A percentile compares a stretch with the other conserved stretches of the same genome.
Conservation (phyloP, 2,113 vertebrate species). For the Pimephales promelas region DNA sequence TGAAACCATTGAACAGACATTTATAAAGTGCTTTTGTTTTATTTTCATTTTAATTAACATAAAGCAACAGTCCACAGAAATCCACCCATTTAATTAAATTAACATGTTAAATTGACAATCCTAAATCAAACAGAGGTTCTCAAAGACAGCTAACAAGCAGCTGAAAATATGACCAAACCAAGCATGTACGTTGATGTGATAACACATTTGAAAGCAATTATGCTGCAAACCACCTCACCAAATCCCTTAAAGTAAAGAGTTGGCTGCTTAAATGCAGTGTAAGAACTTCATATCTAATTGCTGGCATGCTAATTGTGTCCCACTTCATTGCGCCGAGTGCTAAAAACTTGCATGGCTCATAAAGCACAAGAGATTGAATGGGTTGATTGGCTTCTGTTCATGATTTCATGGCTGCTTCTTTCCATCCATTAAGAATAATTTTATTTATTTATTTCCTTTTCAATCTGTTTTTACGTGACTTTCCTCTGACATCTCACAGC, state of each 20-base stretch:
- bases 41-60: neutral
- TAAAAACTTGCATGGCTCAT: slow-evolving; percentile 45
- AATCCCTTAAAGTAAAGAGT: slow-evolving; percentile 30
- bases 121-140: slow-evolving; percentile 10
- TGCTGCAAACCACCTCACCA: slow-evolving; percentile 2
- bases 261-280: slow-evolving; percentile 21
- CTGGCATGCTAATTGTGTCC: slow-evolving; percentile 33
- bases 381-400: slow-evolving; percentile 45
- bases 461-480: slow-evolving; percentile 26
- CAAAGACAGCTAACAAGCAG: neutral
- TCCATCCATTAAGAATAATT: slow-evolving; percentile 34
- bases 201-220: neutral
- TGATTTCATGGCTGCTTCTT: slow-evolving; percentile 2
- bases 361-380: slow-evolving; percentile 52
- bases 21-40: neutral
- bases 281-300: slow-evolving; percentile 47
- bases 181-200: neutral
- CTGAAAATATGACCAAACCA: neutral
- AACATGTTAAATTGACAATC: neutral
- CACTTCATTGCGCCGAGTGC: slow-evolving; percentile 37
- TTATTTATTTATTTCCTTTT: slow-evolving; percentile 9
- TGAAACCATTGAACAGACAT: neutral
- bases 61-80: neutral
- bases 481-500: neutral
- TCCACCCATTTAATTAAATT: neutral